Conservation (phyloP, 2,113 vertebrate genomes). For the Camelus bactrianus region DNA sequence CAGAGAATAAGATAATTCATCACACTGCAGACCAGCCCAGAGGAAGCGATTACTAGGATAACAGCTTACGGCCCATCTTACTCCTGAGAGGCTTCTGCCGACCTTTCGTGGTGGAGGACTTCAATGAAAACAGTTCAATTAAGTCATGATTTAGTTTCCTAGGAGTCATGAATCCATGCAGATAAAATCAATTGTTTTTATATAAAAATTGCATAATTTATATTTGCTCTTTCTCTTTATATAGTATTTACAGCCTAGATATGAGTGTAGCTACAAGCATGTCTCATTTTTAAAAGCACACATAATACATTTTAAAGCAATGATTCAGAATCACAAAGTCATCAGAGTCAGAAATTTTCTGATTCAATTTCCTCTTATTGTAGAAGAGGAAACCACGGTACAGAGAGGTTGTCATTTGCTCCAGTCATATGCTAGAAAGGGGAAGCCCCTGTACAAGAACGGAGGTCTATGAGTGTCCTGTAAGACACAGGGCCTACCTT, state of each 20-base stretch:
- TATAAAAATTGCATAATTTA: background rate
- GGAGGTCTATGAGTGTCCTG: background rate
- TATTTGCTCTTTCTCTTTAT: background rate
- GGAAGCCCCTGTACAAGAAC: background rate
- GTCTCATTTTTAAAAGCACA: conserved; percentile 4
- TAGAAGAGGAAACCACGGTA: background rate
- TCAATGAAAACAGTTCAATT: background rate
- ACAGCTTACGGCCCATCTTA: background rate
- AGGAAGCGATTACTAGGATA: background rate
- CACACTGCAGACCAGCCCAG: background rate
- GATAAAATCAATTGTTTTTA: conserved; percentile 40
- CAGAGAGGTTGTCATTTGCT: conserved; percentile 14
- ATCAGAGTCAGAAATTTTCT: background rate
- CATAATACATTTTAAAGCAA: conserved; percentile 39
- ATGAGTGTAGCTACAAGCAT: background rate
- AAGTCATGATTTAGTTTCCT: conserved; percentile 25
- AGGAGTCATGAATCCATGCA: background rate
- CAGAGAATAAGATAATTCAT: background rate
- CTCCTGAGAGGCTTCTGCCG: background rate
- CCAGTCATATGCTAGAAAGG: conserved; percentile 38
- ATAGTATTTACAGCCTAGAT: background rate
- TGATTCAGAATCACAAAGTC: conserved; percentile 65
- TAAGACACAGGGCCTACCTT: background rate
- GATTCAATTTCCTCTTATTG: conserved; percentile 48
- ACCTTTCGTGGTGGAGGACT: background rate